phyloP scores from a whole-genome alignment of 2,113 vertebrate species.

The Lipophrys pholis region DNA sequence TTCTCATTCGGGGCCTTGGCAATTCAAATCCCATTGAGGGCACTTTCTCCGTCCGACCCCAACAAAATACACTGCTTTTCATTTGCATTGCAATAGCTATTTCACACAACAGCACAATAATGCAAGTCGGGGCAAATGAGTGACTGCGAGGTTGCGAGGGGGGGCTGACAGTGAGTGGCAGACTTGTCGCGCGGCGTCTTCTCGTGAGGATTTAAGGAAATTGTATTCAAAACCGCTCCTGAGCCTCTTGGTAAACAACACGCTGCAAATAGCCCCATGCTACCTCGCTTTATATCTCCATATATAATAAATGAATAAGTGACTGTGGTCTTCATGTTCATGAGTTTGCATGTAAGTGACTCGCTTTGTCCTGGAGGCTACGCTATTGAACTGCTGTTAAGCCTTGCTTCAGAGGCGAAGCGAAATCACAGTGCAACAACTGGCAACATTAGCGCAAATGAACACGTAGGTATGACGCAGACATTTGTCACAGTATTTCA shows the following conservation, averaged over 20 bases:
- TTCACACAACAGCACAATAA: slow-evolving; percentile 49
- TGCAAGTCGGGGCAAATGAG: slow-evolving; percentile 46
- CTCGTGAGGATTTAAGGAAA: slow-evolving; percentile 13
- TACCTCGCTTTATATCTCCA: background rate
- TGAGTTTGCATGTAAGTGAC: too few species aligned
- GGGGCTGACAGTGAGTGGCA: slow-evolving; percentile 21
- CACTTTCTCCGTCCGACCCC: slow-evolving; percentile 39
- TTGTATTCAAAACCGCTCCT: background rate
- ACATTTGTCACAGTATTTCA: too few species aligned
- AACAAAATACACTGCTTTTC: slow-evolving; percentile 36
- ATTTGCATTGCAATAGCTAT: slow-evolving; percentile 35
- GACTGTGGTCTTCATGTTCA: too few species aligned
- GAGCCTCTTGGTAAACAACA: background rate
- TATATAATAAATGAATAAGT: background rate
- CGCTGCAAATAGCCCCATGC: background rate
- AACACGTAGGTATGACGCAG: too few species aligned
- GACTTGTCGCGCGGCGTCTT: background rate
- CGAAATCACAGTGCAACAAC: background rate
- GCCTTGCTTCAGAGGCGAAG: background rate
- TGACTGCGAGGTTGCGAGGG: slow-evolving; percentile 15
- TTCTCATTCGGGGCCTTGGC: slow-evolving; percentile 58
- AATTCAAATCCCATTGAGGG: slow-evolving; percentile 60
- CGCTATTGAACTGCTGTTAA: background rate
- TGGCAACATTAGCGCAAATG: background rate
- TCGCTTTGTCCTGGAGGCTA: too few species aligned